Conservation (phyloP, 2,113 vertebrate species). For the Neofelis nebulosa region DNA sequence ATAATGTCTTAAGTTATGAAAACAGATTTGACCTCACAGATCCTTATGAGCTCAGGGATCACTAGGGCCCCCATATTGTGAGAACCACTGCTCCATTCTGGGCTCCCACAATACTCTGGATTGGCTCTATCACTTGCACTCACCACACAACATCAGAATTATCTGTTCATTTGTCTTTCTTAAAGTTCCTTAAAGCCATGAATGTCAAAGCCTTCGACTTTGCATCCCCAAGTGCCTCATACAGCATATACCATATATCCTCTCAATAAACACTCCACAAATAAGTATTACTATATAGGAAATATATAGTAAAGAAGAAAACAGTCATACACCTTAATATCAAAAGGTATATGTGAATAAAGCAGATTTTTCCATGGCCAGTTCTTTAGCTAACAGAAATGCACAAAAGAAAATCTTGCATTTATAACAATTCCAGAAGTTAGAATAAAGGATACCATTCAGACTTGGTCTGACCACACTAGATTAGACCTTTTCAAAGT, state of each 20-base stretch:
- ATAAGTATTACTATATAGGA: not conserved
- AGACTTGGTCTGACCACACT: conserved; percentile 9
- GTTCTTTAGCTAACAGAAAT: conserved; percentile 3
- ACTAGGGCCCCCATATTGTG: not conserved
- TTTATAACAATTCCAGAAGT: not conserved
- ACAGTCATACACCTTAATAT: not conserved
- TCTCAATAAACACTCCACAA: not conserved
- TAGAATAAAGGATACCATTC: conserved; percentile 56
- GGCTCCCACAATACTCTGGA: not conserved
- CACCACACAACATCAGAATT: not conserved
- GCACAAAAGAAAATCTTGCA: conserved; percentile 17
- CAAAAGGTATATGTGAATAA: not conserved
- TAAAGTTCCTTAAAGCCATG: conserved; percentile 2
- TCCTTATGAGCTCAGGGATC: not conserved
- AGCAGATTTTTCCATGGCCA: not conserved
- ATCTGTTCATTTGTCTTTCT: not conserved
- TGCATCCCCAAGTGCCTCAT: not conserved
- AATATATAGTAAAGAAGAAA: not conserved
- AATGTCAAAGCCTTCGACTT: not conserved
- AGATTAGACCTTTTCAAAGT: conserved; percentile 30
- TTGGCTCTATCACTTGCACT: not conserved
- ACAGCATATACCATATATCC: not conserved
- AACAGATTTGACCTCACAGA: not conserved
- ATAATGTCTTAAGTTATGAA: not conserved
- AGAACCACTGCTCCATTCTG: not conserved